Evolutionary conservation across 2,888 invertebrate genomes (phyloP), one percentile per base, ranked within the genome.

Genomic region (Griposia aprilina): DNA sequence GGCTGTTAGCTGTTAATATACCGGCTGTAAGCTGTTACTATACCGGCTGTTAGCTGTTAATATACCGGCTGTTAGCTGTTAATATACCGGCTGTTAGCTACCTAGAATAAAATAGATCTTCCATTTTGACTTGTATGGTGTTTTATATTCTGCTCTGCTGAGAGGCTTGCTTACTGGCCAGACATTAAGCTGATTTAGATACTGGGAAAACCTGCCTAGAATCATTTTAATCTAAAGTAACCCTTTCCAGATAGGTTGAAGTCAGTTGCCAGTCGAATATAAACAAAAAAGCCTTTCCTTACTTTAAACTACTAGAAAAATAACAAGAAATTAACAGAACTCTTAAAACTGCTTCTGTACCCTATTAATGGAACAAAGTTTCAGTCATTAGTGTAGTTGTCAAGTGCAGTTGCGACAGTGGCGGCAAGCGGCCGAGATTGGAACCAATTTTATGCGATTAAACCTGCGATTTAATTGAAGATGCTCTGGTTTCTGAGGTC

Each of bases 311-410:
- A 30, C 57, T 69, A 60, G 13, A 48, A 69, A 48, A 36, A 7
- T 23, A 26, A 79, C 50, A 50, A 26, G 17, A 45, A 52, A 78
- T 69, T 13, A 65, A 55, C 20, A 62, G 15, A 3, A 41, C 50
- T 50, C 41, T 60, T 15, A 48, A 15, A 41, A 76, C 52, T 65
- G 52, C 15, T 65, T 72, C 50, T 85, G 70, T 72, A 62, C 62
- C 48, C 26, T 50, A 76, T 66, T 68, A 83, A 26, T 26, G 41
- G 52, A 74, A 84, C 74, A 41, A 83, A 79, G 67, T 80, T 71
- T 13, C 13, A 66, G 72, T 80, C 62, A 62, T 86, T 84, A 75
- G 69, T 60, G 86, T 30, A 48, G 86, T 82, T 73, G 83, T 86
- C 72, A 75, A 84, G 75, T 62, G 48, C 80, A 84, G 63, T 26